phyloP scores from a whole-genome alignment of 2,797 vertebrate genomes.

The Octomys mimax region DNA sequence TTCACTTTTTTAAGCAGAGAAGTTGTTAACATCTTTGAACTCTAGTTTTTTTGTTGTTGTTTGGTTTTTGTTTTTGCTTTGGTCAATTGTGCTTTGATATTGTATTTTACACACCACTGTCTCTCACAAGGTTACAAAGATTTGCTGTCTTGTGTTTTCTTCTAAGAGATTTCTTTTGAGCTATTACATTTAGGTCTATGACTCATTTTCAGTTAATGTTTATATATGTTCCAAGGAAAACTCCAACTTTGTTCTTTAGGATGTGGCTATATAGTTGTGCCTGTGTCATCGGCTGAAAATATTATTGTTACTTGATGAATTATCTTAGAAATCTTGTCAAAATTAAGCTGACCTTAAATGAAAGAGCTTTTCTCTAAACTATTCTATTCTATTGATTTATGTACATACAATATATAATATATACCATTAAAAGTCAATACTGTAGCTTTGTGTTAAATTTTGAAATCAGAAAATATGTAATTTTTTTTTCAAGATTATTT shows the following conservation, averaged over 20 bases:
- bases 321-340: not conserved
- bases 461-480: not conserved
- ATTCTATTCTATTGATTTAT: not conserved
- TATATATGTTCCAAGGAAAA: not conserved
- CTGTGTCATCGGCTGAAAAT: not conserved
- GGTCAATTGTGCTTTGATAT: not conserved
- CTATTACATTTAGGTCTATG: not conserved
- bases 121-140: not conserved
- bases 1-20: not conserved
- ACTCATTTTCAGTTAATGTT: not conserved
- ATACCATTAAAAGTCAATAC: not conserved
- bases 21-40: not conserved
- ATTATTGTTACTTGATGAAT: not conserved
- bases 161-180: not conserved
- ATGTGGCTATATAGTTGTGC: not conserved
- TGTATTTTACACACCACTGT: not conserved
- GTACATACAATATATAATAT: not conserved
- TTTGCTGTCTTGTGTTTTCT: not conserved
- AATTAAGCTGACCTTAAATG: not conserved
- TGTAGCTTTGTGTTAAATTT: not conserved
- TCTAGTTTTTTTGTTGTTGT: not conserved
- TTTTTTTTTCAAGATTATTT: slow-evolving; percentile 34
- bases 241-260: not conserved
- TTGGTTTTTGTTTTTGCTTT: not conserved
- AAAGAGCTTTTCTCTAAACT: not conserved